Evolutionary conservation across 2,888 invertebrate genomes (phyloP).

Genomic region (Xestia c-nigrum): DNA sequence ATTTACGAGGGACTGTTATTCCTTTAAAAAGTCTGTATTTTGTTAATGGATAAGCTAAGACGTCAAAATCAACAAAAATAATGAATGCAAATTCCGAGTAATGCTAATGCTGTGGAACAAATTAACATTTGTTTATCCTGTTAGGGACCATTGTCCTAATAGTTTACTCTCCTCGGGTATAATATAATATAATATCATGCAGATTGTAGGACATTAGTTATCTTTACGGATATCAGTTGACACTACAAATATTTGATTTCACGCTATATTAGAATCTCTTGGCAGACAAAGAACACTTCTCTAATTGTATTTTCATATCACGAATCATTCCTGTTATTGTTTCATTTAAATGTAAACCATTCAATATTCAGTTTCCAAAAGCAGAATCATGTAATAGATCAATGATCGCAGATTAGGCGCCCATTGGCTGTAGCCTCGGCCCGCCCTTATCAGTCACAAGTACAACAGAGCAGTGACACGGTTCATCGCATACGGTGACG

Average conservation of each 20-base stretch:
- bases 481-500: conserved; percentile 69
- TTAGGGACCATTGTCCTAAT: conserved; percentile 20
- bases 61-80: conserved; percentile 40
- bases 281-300: conserved; percentile 4
- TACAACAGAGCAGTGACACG: conserved; percentile 70
- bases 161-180: conserved; percentile 1
- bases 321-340: conserved; percentile 40
- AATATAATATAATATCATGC: background rate
- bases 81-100: conserved; percentile 26
- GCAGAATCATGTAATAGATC: conserved; percentile 50
- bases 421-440: conserved; percentile 69
- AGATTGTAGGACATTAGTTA: background rate
- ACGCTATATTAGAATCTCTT: conserved; percentile 12
- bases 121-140: conserved; percentile 38
- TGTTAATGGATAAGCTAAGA: conserved; percentile 43
- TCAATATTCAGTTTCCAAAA: conserved; percentile 47
- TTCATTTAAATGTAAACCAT: conserved; percentile 30
- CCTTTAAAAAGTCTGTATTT: conserved; percentile 33
- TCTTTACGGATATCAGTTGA: conserved; percentile 11
- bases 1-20: conserved; percentile 37
- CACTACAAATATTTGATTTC: conserved; percentile 18
- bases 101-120: conserved; percentile 27
- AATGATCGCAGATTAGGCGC: conserved; percentile 70
- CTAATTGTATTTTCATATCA: conserved; percentile 18
- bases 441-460: conserved; percentile 81